Evolutionary conservation across 2,888 invertebrate species (phyloP).

Genomic region (Mythimna ferrago): DNA sequence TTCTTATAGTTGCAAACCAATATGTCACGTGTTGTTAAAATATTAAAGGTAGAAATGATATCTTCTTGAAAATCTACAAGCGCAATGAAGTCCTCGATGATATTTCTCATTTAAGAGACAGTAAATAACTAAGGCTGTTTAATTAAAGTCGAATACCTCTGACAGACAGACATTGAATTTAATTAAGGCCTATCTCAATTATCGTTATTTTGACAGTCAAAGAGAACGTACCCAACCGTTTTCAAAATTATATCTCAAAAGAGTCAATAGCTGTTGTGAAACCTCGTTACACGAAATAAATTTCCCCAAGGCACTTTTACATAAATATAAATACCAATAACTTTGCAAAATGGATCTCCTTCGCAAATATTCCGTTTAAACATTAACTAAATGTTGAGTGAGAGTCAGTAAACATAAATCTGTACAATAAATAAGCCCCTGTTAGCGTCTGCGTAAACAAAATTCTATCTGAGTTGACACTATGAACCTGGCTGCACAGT

Average conservation of each 20-base stretch:
- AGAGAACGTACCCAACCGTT: background rate
- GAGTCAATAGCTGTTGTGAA: background rate
- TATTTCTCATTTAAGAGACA: constrained; percentile 15
- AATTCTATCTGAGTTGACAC: constrained; percentile 60
- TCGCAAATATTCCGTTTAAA: constrained; percentile 22
- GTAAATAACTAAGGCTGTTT: background rate
- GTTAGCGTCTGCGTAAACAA: constrained; percentile 64
- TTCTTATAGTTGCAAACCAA: no score
- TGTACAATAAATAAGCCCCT: constrained; percentile 44
- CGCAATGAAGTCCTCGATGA: constrained; percentile 7
- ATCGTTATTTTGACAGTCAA: background rate
- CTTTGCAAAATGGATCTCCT: constrained; percentile 1
- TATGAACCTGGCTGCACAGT: constrained; percentile 54
- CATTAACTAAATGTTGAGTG: constrained; percentile 30
- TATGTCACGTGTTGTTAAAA: background rate
- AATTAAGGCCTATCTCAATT: background rate
- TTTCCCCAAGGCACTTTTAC: constrained; percentile 2
- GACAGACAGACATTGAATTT: constrained; percentile 15
- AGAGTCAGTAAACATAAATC: constrained; percentile 28
- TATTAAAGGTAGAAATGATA: background rate
- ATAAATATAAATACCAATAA: constrained; percentile 25
- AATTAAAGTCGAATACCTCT: constrained; percentile 18
- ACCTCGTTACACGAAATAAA: background rate
- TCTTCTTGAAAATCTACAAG: constrained; percentile 13
- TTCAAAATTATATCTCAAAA: constrained; percentile 1